These are phyloP conservation scores for Macrobrachium rosenbergii DNA, from an alignment of 1,140 invertebrate genomes.

Conservation along the genomic window DNA sequence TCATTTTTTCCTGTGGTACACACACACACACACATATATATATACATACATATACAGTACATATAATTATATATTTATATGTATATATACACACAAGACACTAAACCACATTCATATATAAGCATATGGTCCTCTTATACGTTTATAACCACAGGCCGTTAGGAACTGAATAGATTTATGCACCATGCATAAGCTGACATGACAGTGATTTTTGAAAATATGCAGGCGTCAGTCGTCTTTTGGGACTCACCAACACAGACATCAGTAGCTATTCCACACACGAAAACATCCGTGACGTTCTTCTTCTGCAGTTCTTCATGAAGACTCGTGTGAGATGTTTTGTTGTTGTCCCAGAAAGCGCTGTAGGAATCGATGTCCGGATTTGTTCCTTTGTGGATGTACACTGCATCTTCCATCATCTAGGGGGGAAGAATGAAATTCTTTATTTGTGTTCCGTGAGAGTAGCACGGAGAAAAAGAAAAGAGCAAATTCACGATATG, in stretches of 20 bases:
- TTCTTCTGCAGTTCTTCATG: conserved; percentile 82
- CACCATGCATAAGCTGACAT: background rate
- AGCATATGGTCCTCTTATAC: background rate
- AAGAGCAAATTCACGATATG: no score
- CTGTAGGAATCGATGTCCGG: conserved; percentile 97
- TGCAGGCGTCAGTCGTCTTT: conserved; percentile 2
- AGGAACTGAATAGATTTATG: background rate
- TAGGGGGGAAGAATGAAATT: conserved; percentile 63
- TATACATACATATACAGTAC: background rate
- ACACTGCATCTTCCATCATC: conserved; percentile 81
- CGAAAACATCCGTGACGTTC: conserved; percentile 91
- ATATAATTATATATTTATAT: background rate
- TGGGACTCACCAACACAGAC: conserved; percentile 87
- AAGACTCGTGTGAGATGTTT: conserved; percentile 88
- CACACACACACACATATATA: no score
- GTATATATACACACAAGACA: background rate
- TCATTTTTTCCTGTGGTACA: no score
- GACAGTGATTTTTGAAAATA: background rate
- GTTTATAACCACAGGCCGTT: background rate
- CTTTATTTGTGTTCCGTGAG: background rate
- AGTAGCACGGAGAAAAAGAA: background rate
- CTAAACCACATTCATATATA: no score
- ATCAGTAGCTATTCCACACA: conserved; percentile 96
- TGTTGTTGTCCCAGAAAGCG: conserved; percentile 98
- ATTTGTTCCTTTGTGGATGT: conserved; percentile 94